phyloP scores from a whole-genome alignment of 2,888 invertebrate species.

The Phania funesta region DNA sequence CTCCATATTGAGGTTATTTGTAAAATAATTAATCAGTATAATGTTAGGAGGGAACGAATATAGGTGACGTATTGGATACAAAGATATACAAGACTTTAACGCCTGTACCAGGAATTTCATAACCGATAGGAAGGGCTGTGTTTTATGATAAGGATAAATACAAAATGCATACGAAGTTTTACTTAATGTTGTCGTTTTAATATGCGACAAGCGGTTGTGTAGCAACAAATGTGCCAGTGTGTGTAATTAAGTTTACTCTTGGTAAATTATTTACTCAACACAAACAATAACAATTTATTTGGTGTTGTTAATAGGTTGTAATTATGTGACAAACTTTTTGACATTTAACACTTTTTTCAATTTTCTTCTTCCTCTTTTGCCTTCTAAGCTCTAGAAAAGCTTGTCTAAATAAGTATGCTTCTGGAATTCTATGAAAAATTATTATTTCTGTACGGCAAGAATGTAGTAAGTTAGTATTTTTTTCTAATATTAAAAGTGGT shows the following conservation, averaged over 20 bases:
- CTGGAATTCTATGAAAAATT: conserved; percentile 48
- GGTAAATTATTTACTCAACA: conserved; percentile 64
- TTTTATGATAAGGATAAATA: too few relatives aligned
- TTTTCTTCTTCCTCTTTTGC: conserved; percentile 30
- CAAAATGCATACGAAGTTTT: too few relatives aligned
- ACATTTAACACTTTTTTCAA: conserved; percentile 72
- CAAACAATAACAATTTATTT: conserved; percentile 69
- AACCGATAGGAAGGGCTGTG: too few relatives aligned
- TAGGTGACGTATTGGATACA: too few relatives aligned
- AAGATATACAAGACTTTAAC: too few relatives aligned
- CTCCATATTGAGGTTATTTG: too few relatives aligned
- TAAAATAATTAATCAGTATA: too few relatives aligned
- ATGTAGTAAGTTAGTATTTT: neutral
- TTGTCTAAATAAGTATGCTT: conserved; percentile 23
- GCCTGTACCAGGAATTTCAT: too few relatives aligned
- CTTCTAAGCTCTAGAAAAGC: conserved; percentile 8
- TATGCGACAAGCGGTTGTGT: neutral
- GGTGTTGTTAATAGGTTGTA: conserved; percentile 71
- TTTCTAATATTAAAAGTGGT: conserved; percentile 51
- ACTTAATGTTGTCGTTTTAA: conserved; percentile 49
- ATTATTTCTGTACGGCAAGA: conserved; percentile 38
- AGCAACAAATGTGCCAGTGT: conserved; percentile 26
- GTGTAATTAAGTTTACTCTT: conserved; percentile 21
- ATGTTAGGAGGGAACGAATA: too few relatives aligned
- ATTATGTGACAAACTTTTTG: conserved; percentile 72